phyloP scores from a whole-genome alignment of 2,888 invertebrate species.

The Lamellibrachia columna region DNA sequence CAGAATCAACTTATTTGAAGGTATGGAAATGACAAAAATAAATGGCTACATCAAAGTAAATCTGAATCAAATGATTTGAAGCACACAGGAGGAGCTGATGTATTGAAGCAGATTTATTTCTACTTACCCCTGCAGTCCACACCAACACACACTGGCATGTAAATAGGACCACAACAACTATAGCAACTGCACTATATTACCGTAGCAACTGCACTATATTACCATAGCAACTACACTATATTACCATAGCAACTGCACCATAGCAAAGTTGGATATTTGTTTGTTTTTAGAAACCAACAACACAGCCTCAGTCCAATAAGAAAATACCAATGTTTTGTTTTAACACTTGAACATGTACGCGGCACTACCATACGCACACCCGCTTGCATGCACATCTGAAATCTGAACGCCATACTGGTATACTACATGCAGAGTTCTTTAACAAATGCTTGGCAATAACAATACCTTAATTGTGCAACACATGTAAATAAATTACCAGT shows the following conservation, averaged over 20 bases:
- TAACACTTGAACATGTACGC: neutral
- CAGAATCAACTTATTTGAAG: too few relatives aligned
- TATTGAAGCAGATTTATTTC: neutral
- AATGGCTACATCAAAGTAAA: too few relatives aligned
- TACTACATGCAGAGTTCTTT: neutral
- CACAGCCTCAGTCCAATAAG: neutral
- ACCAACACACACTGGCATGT: neutral
- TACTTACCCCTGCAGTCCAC: neutral
- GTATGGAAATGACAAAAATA: too few relatives aligned
- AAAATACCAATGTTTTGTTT: neutral
- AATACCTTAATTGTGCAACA: neutral
- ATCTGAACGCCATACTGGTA: neutral
- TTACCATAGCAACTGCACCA: neutral
- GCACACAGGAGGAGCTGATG: neutral
- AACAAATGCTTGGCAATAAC: neutral
- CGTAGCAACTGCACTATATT: neutral
- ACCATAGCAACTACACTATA: neutral
- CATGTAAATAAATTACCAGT: too few relatives aligned
- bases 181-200: neutral
- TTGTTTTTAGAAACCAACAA: neutral
- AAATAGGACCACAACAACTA: neutral
- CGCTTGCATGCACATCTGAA: too few relatives aligned
- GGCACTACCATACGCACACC: neutral
- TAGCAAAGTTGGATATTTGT: neutral
- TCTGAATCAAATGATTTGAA: neutral